A percentile compares a stretch with the other conserved stretches of the same genome.
Conservation (phyloP, 1,140 invertebrate species). For the Drosophila nikananu region DNA sequence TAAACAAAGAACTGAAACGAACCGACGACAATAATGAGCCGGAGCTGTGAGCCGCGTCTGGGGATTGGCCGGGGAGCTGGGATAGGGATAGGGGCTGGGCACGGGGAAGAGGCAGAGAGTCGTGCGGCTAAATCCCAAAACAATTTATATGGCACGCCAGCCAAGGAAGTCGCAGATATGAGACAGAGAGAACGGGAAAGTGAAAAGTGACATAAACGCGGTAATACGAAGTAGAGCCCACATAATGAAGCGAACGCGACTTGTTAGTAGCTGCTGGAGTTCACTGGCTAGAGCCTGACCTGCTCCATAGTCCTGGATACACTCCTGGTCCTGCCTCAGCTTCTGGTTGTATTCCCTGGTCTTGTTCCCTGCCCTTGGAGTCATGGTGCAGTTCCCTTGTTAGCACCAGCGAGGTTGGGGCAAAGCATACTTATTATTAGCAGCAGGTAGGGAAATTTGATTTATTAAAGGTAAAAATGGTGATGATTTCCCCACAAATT, state of each 20-base stretch:
- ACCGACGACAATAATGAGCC: slow-evolving; percentile 77
- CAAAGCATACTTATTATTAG: neutral
- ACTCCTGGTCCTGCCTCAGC: neutral
- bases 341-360: neutral
- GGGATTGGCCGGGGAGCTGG: slow-evolving; percentile 26
- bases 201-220: slow-evolving; percentile 70
- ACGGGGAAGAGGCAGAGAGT: slow-evolving; percentile 19
- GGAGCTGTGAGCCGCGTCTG: slow-evolving; percentile 36
- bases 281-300: slow-evolving; percentile 1
- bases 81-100: neutral
- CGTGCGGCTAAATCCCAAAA: slow-evolving; percentile 76
- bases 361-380: slow-evolving; percentile 1
- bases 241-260: slow-evolving; percentile 61
- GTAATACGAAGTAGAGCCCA: slow-evolving; percentile 50
- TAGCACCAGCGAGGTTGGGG: slow-evolving; percentile 9
- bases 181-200: slow-evolving; percentile 20
- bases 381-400: neutral
- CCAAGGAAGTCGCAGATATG: slow-evolving; percentile 10
- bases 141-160: slow-evolving; percentile 73
- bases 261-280: slow-evolving; percentile 28
- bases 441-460: neutral
- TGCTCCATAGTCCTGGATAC: neutral
- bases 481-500: neutral
- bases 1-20: slow-evolving; percentile 77
- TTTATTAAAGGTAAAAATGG: too few relatives aligned